A percentile compares a stretch with the other conserved stretches of the same genome.
Evolutionary conservation across 2,888 invertebrate genomes (phyloP).

Genomic region (Lysandra bellargus): DNA sequence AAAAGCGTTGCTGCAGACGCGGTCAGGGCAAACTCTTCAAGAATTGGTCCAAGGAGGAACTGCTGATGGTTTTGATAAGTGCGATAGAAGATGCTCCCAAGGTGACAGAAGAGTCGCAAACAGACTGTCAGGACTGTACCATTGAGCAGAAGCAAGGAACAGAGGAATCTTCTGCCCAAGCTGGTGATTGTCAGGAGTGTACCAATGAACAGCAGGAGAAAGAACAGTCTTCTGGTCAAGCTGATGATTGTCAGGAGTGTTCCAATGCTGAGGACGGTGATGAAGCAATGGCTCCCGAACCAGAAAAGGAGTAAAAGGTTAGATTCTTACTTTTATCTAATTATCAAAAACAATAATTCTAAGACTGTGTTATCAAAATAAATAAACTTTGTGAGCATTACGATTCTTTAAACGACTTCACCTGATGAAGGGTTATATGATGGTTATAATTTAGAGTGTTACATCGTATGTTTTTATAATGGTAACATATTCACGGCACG

Average conservation of each 20-base stretch:
- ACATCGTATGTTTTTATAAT: too few species aligned
- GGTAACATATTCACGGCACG: too few species aligned
- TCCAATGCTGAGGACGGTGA: background rate
- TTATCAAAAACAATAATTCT: too few species aligned
- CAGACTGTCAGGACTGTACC: background rate
- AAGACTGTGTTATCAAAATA: too few species aligned
- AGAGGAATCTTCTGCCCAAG: background rate
- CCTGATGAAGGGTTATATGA: too few species aligned
- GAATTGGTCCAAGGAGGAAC: slow-evolving; percentile 17
- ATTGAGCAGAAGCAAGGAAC: background rate
- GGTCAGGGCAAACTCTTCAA: background rate
- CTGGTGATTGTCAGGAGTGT: background rate
- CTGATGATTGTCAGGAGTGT: background rate
- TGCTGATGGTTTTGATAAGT: background rate
- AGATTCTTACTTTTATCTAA: background rate
- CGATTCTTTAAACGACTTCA: too few species aligned
- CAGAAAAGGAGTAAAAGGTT: background rate
- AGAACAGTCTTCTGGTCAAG: background rate
- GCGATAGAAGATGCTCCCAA: slow-evolving; percentile 7
- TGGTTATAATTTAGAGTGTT: too few species aligned
- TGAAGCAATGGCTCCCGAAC: background rate
- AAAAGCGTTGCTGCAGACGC: background rate
- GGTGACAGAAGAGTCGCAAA: background rate
- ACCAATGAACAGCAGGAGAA: background rate
- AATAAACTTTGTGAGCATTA: too few species aligned